Conservation (phyloP, 1,140 invertebrate species). For the Euwallacea similis region DNA sequence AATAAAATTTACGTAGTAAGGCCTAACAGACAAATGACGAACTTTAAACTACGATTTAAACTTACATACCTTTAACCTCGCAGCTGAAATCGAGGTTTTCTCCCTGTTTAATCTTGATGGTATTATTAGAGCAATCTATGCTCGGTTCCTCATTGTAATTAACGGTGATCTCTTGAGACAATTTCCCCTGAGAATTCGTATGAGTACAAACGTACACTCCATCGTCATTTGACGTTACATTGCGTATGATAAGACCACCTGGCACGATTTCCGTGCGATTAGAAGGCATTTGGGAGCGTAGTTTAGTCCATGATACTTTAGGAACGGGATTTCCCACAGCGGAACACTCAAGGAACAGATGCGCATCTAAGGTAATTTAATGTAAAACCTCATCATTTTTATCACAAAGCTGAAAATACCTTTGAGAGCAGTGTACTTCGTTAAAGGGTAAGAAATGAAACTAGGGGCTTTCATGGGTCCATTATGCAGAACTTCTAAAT, state of each 20-base stretch:
- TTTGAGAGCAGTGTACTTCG: conserved; percentile 55
- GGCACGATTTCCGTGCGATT: conserved; percentile 53
- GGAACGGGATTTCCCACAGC: conserved; percentile 64
- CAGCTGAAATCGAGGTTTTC: conserved; percentile 68
- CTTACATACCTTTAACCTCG: conserved; percentile 60
- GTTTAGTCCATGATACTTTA: conserved; percentile 61
- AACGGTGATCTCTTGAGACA: conserved; percentile 56
- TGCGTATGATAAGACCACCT: conserved; percentile 66
- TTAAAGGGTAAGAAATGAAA: conserved; percentile 58
- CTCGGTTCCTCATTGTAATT: conserved; percentile 63
- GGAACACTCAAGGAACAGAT: conserved; percentile 66
- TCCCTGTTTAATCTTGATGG: conserved; percentile 66
- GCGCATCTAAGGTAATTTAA: conserved; percentile 57
- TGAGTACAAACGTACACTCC: conserved; percentile 72
- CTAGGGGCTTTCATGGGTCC: conserved; percentile 49
- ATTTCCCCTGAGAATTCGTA: conserved; percentile 55
- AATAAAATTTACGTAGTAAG: neutral
- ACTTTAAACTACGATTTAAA: conserved; percentile 6
- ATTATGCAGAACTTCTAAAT: conserved; percentile 43
- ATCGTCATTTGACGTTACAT: conserved; percentile 64
- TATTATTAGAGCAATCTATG: conserved; percentile 61
- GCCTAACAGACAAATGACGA: neutral
- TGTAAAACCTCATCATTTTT: conserved; percentile 2
- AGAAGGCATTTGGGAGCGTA: conserved; percentile 53
- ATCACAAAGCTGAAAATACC: conserved; percentile 47